Conservation (phyloP, 2,888 invertebrate species). For the Lepeophtheirus nordmannii region DNA sequence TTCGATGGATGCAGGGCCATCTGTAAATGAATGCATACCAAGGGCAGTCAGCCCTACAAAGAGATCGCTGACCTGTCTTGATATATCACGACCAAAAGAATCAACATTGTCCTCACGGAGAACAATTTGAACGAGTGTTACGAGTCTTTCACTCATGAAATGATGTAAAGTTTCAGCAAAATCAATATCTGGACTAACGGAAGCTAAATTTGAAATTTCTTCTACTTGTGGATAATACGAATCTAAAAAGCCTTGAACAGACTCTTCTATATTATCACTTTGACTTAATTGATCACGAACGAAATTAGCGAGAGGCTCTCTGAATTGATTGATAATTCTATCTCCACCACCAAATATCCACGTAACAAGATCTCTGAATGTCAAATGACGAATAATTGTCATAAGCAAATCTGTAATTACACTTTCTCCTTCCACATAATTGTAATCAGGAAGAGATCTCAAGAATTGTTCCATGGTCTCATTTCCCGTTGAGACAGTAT, state of each 20-base stretch:
- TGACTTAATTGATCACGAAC: conserved; percentile 1
- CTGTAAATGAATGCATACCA: conserved; percentile 8
- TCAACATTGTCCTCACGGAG: not conserved
- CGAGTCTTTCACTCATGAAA: not conserved
- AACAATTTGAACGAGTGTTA: not conserved
- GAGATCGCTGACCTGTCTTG: not conserved
- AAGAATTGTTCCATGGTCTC: conserved; percentile 37
- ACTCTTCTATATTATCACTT: not conserved
- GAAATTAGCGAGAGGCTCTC: conserved; percentile 6
- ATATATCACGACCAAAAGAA: not conserved
- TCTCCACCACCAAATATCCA: not conserved
- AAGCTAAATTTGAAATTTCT: conserved; percentile 2
- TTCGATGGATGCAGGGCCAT: conserved; percentile 15
- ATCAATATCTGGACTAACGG: conserved; percentile 9
- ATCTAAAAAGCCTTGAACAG: conserved; percentile 8
- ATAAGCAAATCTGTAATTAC: conserved; percentile 37
- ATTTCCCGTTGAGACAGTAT: conserved; percentile 16
- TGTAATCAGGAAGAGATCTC: conserved; percentile 34
- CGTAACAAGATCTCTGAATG: conserved; percentile 16
- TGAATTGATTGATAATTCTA: not conserved
- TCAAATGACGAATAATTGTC: conserved; percentile 29
- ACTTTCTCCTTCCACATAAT: conserved; percentile 36
- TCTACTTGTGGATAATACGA: conserved; percentile 4
- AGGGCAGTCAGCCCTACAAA: not conserved
- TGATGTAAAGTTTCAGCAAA: conserved; percentile 10